Base-by-base conservation (phyloP, 2,888 invertebrate species). In the Thalpophila matura region DNA sequence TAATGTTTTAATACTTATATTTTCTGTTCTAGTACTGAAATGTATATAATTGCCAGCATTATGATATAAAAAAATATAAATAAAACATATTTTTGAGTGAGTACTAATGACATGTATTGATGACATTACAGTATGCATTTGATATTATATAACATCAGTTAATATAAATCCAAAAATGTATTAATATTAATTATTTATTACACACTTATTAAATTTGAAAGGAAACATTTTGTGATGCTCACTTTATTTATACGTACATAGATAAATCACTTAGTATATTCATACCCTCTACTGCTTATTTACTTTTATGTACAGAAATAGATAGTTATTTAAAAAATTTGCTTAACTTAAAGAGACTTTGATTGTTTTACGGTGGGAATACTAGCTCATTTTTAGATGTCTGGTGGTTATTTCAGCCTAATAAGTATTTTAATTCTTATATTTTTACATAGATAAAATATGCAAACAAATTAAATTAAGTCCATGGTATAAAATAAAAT, bases 301-400 rank as follows among this genome's bases (percentile, higher is more conserved):
- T 81, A 86, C 71, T 85, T 86, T 82, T 89, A 89, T 89, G 78
- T 87, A 89, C 87, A 88, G 82, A 85, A 84, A 89, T 82, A 86
- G 83, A 74, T 84, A 87, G 80, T 82, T 83, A 83, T 86, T 86
- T 85, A 79, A 85, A 79, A 85, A 88, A 83, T 89, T 82, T 60
- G 74, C 75, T 77, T 77, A 89, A 83, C 81, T 84, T 87, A 91
- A 86, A 85, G 33, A 91, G 86, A 92, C 91, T 91, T 92, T 91
- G 87, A 89, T 91, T 88, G 84, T 88, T 87, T 91, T 72, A 91
- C 94, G 94, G 94, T 94, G 94, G 94, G 94, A 93, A 93, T 85
- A 91, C 89, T 91, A 90, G 84, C 84, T 86, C 86, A 84, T 86
- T 91, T 78, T 90, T 88, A 88, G 81, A 88, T 89, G 81, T 91